Evolutionary conservation across 2,113 vertebrate species (phyloP), one percentile per base, ranked within the genome.

Genomic region (Notothenia coriiceps): DNA sequence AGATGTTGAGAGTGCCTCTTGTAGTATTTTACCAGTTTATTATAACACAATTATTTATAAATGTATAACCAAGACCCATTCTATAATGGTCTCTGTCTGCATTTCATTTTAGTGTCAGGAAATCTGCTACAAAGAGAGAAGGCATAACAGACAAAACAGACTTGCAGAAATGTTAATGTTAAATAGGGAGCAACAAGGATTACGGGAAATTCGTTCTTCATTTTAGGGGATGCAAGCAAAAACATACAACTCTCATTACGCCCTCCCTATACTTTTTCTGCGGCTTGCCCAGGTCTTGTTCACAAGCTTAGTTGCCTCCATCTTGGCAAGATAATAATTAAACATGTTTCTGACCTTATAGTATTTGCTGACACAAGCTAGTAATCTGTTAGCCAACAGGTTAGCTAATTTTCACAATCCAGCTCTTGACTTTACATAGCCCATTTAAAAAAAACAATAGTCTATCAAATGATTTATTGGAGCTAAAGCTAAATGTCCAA

Each of bases 11-110:
- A 43, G 51, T 6, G 51, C 47, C 63, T 77, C 1, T 25, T 14
- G 9, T 55, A 35, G 35, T 43, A 17, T 33, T 57, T 52, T 25
- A 60, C 65, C 61, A 33, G 4, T 66, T 82, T 72, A 44, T 86
- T 74, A 44, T 65, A 12, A 25, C 17, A 13, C 13, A 9, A 77
- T 65, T 17, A 20, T 22, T 51, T 47, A 47, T 68, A 81, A 80
- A 66, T 55, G 70, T 52, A 74, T 20, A 29, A 56, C 35, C 5
- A 40, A 40, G 13, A 47, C 1, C 29, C 5, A 40, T 6, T 40
- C 35, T 40, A 40, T 6, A 40, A 6, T 40, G 35, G 4, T n/a
- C 33, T 25, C 8, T 0, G 6, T 2, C 13, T 60, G 55, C 10
- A 6, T 62, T 8, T 40, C 35, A 40, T 40, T 40, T 40, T 6